Percentiles rank a stretch among this genome's conserved stretches.
These are phyloP conservation scores for Eriosoma lanigerum DNA, from an alignment of 1,140 invertebrate genomes.

Conservation along the genomic window DNA sequence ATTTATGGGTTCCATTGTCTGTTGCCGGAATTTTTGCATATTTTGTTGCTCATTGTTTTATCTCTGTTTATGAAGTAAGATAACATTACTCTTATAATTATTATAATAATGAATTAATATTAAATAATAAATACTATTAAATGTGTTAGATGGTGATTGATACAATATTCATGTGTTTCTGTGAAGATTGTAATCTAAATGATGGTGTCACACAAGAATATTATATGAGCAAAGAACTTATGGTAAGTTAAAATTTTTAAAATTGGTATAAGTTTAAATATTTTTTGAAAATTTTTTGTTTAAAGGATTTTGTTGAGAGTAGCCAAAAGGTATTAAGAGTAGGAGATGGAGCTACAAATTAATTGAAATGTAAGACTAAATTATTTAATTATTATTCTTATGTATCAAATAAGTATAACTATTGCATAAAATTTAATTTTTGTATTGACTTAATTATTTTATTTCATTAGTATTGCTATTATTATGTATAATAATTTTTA, in stretches of 20 bases:
- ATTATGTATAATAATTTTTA: not conserved
- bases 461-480: constrained; percentile 2
- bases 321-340: constrained; percentile 64
- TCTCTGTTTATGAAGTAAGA: constrained; percentile 76
- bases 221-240: constrained; percentile 73
- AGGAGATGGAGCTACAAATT: constrained; percentile 53
- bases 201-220: constrained; percentile 73
- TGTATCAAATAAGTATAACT: not conserved
- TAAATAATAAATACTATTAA: constrained; percentile 20
- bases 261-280: not conserved
- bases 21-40: constrained; percentile 71
- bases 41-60: constrained; percentile 73
- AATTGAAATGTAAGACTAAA: not conserved
- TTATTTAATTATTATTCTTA: not conserved
- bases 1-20: constrained; percentile 70
- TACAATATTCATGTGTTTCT: constrained; percentile 81
- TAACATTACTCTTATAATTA: not conserved
- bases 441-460: not conserved
- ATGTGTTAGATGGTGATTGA: constrained; percentile 75
- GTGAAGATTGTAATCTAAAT: constrained; percentile 75
- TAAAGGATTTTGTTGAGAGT: constrained; percentile 67
- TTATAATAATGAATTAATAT: not conserved
- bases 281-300: constrained; percentile 34
- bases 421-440: not conserved
- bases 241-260: constrained; percentile 59